phyloP scores from a whole-genome alignment of 1,140 invertebrate genomes.

The Drosophila tristis region DNA sequence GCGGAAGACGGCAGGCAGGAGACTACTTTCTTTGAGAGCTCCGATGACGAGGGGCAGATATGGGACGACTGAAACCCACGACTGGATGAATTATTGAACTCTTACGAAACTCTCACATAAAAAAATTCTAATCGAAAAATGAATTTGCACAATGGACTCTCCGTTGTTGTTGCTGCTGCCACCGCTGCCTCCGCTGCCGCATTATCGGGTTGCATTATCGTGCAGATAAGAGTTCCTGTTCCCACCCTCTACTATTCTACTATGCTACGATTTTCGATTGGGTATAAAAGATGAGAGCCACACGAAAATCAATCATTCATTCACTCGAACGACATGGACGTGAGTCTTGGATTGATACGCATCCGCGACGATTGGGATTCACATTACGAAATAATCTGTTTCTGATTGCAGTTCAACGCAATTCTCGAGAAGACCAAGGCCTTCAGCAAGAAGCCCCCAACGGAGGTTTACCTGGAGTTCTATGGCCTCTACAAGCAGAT shows the following conservation, averaged over 20 bases:
- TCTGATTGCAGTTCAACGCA: slow-evolving; percentile 87
- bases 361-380: not conserved
- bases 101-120: slow-evolving; percentile 43
- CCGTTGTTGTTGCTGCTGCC: slow-evolving; percentile 20
- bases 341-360: slow-evolving; percentile 42
- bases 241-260: no score
- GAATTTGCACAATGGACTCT: slow-evolving; percentile 40
- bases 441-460: slow-evolving; percentile 90
- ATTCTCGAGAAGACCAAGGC: slow-evolving; percentile 92
- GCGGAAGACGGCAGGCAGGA: no score
- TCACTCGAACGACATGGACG: slow-evolving; percentile 55
- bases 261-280: no score
- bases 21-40: slow-evolving; percentile 33
- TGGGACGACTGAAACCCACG: slow-evolving; percentile 6
- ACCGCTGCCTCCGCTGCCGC: no score
- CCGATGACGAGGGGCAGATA: slow-evolving; percentile 22
- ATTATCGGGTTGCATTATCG: no score
- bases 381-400: not conserved
- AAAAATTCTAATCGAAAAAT: slow-evolving; percentile 32
- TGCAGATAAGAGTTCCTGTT: no score
- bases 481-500: slow-evolving; percentile 96
- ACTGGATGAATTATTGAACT: slow-evolving; percentile 17
- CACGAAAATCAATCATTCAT: no score
- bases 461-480: slow-evolving; percentile 93
- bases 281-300: no score